Base-by-base conservation (phyloP, 35 echinoderm and acorn worm genomes). In the Heliocidaris tuberculata region DNA sequence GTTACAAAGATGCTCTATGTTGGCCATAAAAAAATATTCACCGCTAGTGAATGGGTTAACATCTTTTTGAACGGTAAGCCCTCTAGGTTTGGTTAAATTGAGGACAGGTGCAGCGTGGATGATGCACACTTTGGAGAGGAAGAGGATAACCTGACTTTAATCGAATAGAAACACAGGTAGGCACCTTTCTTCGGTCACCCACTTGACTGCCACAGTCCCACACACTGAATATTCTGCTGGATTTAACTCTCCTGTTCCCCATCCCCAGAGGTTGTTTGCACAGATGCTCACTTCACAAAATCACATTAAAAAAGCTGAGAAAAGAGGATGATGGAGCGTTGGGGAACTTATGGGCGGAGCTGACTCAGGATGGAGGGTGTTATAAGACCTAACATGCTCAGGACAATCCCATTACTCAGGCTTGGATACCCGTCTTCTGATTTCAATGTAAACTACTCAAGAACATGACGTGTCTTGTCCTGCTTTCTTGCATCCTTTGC, bases 301-400 rank as follows among this genome's bases (percentile, higher is more conserved):
- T 78, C 65, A 78, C 65, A 78, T 78, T 78, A 78, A 78, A 78
- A 78, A 19, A 78, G 65, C 65, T 78, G 65, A 78, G 65, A 78
- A 78, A 78, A 78, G 65, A n/a, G 65, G 65, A 78, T 78, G 65
- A 78, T 78, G 65, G 27, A 78, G 65, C 65, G 27, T 24, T 7
- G 3, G 65, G 65, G 65, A 19, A 78, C 21, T 19, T 19, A 78
- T 78, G 65, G 65, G 65, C 65, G 65, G 65, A 78, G 65, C 27
- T n/a, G 21, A 78, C 65, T 0, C 4, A 24, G 27, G 65, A 78
- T 27, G 27, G 65, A 78, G 65, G 65, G 21, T 78, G 65, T 78
- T 78, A 78, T 2, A 24, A 78, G 65, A n/a, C 60, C 60, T 70
- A 70, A 70, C 60, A 17, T 24, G 17, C 65, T 78, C 15, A 78